Base-by-base conservation (phyloP, 1,140 invertebrate genomes). In the Drosophila repletoides region DNA sequence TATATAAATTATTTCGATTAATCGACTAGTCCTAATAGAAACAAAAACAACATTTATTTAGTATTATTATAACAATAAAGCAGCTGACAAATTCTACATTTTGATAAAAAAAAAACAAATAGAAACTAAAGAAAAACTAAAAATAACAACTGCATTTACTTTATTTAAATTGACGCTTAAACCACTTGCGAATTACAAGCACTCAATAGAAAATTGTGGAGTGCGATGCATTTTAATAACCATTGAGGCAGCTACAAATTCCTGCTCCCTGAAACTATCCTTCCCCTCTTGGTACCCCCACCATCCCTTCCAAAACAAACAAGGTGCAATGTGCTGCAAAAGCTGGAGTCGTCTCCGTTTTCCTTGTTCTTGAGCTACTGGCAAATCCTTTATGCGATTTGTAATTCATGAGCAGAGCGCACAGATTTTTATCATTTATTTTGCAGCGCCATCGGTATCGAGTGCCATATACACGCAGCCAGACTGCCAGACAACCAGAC, bases 361-460 rank as follows among this genome's bases (percentile, higher is more conserved):
- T 51, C 48, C 67, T 52, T 59, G 22, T n/a, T 10, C n/a, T 26
- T 17, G 66, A 83, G 69, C 72, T 67, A 83, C 46, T 84, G 79
- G 79, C 79, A 84, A 84, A 84, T 84, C 80, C 80, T 84, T 84
- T 84, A 80, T 84, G 75, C 80, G 80, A 84, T 84, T 84, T 84
- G 80, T 86, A 84, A 84, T 84, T 84, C 80, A 84, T 84, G 80
- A 84, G 80, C 75, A 86, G 79, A 59, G 66, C 74, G 71, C 80
- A 84, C 80, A 80, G 80, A 84, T 84, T 86, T 75, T 80, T 84
- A 84, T 84, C 80, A 86, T 84, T 86, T 84, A 84, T 86, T 84
- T 86, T 84, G 76, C 72, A 69, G 72, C 51, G 76, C 76, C 71
- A 81, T 64, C 61, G 76, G 72, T 65, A 81, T 76, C 43, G 56